These are phyloP conservation scores for Limanda limanda DNA, from an alignment of 2,113 vertebrate genomes.

Conservation along the genomic window DNA sequence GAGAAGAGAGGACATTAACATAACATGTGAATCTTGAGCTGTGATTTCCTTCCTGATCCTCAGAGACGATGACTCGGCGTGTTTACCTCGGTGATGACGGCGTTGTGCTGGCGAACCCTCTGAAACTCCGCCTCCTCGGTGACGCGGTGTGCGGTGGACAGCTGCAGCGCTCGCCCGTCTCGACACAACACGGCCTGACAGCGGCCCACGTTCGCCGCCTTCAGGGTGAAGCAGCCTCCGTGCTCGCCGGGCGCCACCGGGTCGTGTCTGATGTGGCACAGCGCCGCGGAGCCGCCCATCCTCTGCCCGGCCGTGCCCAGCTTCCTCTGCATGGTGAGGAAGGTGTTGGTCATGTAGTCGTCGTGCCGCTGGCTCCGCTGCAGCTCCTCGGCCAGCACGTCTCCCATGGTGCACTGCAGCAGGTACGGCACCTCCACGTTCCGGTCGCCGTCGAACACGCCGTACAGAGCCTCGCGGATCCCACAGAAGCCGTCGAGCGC, in stretches of 20 bases:
- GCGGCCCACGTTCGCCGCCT: slow-evolving; percentile 94
- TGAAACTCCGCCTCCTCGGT: slow-evolving; percentile 77
- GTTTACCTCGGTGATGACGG: slow-evolving; percentile 94
- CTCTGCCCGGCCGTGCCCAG: slow-evolving; percentile 97
- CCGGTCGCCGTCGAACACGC: slow-evolving; percentile 95
- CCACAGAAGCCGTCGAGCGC: slow-evolving; percentile 94
- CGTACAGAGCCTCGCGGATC: slow-evolving; percentile 93
- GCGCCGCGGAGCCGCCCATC: slow-evolving; percentile 93
- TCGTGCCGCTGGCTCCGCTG: slow-evolving; percentile 91
- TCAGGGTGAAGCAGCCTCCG: slow-evolving; percentile 92
- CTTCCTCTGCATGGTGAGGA: slow-evolving; percentile 98
- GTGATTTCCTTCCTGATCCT: not conserved
- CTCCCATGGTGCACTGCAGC: slow-evolving; percentile 98
- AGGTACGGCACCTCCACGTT: slow-evolving; percentile 96
- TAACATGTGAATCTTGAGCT: not conserved
- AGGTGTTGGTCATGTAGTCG: slow-evolving; percentile 97
- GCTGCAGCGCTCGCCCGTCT: slow-evolving; percentile 90
- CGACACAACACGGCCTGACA: slow-evolving; percentile 94
- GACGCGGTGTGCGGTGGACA: slow-evolving; percentile 88
- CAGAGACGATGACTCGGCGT: no score
- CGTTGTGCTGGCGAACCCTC: slow-evolving; percentile 85
- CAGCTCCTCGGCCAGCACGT: slow-evolving; percentile 94
- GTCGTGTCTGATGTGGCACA: slow-evolving; percentile 96
- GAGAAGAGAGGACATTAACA: no score
- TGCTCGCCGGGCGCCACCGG: slow-evolving; percentile 85